phyloP scores from a whole-genome alignment of 1,140 invertebrate species.

The Micrasema longulum region DNA sequence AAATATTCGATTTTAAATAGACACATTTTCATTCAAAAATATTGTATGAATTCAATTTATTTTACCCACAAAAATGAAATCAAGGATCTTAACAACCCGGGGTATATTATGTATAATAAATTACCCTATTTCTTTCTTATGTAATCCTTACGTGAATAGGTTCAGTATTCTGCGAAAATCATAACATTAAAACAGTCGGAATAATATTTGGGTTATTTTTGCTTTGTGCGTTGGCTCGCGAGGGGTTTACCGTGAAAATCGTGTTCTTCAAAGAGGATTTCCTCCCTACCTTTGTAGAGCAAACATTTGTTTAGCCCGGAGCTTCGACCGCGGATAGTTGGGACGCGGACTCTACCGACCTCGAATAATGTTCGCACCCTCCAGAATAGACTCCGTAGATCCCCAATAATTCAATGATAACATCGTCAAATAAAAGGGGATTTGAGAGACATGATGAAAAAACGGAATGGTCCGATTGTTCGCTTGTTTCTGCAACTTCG shows the following conservation, averaged over 20 bases:
- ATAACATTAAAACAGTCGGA: constrained; percentile 9
- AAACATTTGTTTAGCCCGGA: constrained; percentile 39
- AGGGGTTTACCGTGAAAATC: constrained; percentile 27
- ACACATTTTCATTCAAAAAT: too few species aligned
- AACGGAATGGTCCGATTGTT: constrained; percentile 30
- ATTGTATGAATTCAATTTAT: too few species aligned
- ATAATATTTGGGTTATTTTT: constrained; percentile 20
- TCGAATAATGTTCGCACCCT: constrained; percentile 19
- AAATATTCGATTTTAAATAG: too few species aligned
- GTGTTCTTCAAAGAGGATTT: constrained; percentile 21
- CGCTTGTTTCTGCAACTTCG: constrained; percentile 40
- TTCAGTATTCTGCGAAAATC: constrained; percentile 17
- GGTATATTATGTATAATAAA: too few species aligned
- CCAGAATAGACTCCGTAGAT: constrained; percentile 26
- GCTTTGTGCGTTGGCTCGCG: constrained; percentile 23
- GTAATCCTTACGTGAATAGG: too few species aligned
- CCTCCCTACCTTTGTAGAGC: constrained; percentile 23
- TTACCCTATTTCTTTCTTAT: too few species aligned
- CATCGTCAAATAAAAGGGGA: constrained; percentile 53
- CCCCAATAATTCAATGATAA: constrained; percentile 54
- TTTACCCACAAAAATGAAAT: too few species aligned
- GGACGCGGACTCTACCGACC: background rate
- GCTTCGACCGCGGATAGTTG: constrained; percentile 19
- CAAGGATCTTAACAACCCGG: too few species aligned
- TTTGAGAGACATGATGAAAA: constrained; percentile 39